These are phyloP conservation scores for Anguilla pacifica DNA, from an alignment of 2,797 vertebrate genomes.

Conservation along the genomic window DNA sequence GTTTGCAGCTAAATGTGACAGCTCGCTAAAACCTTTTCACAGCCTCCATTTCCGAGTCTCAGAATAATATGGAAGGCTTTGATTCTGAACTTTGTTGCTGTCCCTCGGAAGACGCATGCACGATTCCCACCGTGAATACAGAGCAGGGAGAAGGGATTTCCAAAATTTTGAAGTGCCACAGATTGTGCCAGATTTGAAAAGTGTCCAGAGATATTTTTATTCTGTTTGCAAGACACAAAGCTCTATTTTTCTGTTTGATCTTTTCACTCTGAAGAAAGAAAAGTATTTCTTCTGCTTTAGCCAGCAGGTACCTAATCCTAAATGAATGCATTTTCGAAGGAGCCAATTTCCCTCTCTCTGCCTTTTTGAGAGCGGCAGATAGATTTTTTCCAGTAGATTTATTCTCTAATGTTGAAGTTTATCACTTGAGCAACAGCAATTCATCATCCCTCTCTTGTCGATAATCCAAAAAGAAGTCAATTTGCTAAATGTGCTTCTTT, in stretches of 20 bases:
- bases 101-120: background rate
- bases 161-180: constrained; percentile 57
- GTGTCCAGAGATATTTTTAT: constrained; percentile 54
- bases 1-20: background rate
- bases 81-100: background rate
- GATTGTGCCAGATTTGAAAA: constrained; percentile 52
- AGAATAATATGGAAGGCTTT: background rate
- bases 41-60: background rate
- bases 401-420: constrained; percentile 81
- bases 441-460: constrained; percentile 68
- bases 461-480: constrained; percentile 70
- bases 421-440: constrained; percentile 75
- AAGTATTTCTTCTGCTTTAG: constrained; percentile 29
- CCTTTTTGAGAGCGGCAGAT: constrained; percentile 63
- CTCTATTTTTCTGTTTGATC: constrained; percentile 65
- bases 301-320: constrained; percentile 48
- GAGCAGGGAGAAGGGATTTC: constrained; percentile 55
- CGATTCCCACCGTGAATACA: constrained; percentile 40
- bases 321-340: constrained; percentile 37
- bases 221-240: constrained; percentile 54
- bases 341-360: constrained; percentile 57
- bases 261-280: constrained; percentile 40
- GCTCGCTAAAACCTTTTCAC: background rate
- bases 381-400: constrained; percentile 80
- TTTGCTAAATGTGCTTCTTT: constrained; percentile 67